Evolutionary conservation across 2,113 vertebrate genomes (phyloP).

Genomic region (Ciconia boyciana): DNA sequence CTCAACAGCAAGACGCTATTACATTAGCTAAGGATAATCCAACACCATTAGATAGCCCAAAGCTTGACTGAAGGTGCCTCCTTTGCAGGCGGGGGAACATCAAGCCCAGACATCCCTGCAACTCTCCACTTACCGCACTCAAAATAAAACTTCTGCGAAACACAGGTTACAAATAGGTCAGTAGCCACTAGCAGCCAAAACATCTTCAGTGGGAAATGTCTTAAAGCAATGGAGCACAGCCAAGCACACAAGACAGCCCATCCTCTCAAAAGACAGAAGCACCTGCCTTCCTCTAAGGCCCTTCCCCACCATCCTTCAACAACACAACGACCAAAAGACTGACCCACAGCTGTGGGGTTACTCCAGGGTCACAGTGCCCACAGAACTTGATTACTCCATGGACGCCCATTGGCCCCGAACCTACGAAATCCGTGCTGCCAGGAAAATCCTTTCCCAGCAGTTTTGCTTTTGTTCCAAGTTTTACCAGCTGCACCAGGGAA

Average conservation of each 20-base stretch:
- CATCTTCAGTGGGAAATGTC: background rate
- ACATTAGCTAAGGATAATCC: background rate
- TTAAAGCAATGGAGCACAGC: background rate
- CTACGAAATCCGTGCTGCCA: background rate
- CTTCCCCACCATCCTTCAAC: background rate
- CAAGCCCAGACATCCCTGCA: background rate
- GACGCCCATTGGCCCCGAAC: rapidly evolving
- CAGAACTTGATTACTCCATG: background rate
- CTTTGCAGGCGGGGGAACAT: background rate
- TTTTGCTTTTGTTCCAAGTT: background rate
- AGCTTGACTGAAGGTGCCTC: background rate
- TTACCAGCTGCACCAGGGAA: background rate
- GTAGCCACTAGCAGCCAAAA: background rate
- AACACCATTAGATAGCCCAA: background rate
- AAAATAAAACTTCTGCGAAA: background rate
- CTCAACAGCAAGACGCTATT: background rate
- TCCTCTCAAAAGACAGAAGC: background rate
- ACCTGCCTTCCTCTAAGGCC: background rate
- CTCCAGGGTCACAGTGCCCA: background rate
- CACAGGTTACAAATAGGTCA: background rate
- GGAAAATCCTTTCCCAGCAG: background rate
- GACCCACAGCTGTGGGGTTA: background rate
- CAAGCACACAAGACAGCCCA: background rate
- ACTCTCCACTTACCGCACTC: background rate
- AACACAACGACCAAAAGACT: background rate